A percentile compares a stretch with the other conserved stretches of the same genome.
Evolutionary conservation across 2,888 invertebrate species (phyloP).

Genomic region (Emmelina monodactyla): DNA sequence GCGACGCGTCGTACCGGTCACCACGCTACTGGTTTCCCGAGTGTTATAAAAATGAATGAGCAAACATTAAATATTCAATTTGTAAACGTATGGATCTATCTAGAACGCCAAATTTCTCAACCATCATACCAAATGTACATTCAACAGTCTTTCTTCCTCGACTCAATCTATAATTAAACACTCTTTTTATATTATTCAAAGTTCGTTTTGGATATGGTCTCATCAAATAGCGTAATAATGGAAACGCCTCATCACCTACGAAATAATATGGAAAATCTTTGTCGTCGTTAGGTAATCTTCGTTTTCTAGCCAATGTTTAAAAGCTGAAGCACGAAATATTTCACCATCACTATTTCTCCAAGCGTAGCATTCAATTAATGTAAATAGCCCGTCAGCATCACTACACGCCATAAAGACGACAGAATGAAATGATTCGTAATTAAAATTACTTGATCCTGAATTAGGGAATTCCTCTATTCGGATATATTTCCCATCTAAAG

Average conservation of each 20-base stretch:
- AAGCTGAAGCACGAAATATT: constrained; percentile 7
- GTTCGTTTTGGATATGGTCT: constrained; percentile 5
- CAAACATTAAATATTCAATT: no score
- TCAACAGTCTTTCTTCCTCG: constrained; percentile 4
- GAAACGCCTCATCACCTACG: constrained; percentile 6
- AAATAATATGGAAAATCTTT: constrained; percentile 6
- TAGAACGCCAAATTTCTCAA: neutral
- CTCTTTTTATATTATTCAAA: constrained; percentile 1
- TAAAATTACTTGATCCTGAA: constrained; percentile 10
- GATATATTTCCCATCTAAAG: constrained; percentile 3
- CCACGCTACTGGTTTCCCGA: constrained; percentile 3
- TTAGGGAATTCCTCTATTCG: constrained; percentile 5
- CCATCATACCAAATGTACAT: constrained; percentile 4
- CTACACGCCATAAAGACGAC: constrained; percentile 5
- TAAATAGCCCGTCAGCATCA: constrained; percentile 7
- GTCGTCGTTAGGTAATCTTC: constrained; percentile 6
- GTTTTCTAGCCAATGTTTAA: constrained; percentile 6
- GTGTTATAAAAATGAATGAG: no score
- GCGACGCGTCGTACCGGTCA: neutral
- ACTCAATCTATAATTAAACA: constrained; percentile 3
- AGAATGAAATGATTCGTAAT: constrained; percentile 6
- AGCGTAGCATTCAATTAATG: constrained; percentile 6
- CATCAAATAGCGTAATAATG: constrained; percentile 3
- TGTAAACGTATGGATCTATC: constrained; percentile 2
- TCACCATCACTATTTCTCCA: constrained; percentile 6